Percentiles rank a stretch among this genome's conserved stretches.
Conservation (phyloP, 2,888 invertebrate genomes). For the Mellilla xanthometata region DNA sequence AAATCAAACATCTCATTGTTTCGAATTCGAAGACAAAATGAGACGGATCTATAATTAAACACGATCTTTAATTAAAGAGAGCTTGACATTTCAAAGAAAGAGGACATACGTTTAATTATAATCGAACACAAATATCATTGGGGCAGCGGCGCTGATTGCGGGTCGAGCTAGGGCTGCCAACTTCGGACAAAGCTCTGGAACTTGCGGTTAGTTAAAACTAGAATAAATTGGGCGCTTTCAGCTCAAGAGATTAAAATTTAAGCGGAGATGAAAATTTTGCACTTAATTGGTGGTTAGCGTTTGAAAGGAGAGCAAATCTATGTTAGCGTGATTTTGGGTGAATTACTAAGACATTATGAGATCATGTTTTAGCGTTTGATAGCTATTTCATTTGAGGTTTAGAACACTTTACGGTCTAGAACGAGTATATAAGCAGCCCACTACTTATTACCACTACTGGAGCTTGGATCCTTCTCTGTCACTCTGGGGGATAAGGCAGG, state of each 20-base stretch:
- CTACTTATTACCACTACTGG: too few relatives aligned
- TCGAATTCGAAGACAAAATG: constrained; percentile 31
- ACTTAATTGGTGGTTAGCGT: neutral
- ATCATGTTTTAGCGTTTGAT: too few relatives aligned
- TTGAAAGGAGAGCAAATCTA: too few relatives aligned
- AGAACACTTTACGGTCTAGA: too few relatives aligned
- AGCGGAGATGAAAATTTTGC: neutral
- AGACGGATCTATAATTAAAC: constrained; percentile 51
- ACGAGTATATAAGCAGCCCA: too few relatives aligned
- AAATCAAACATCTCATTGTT: constrained; percentile 20
- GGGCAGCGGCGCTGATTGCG: constrained; percentile 70
- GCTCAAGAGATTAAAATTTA: neutral
- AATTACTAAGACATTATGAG: too few relatives aligned
- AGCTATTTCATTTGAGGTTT: too few relatives aligned
- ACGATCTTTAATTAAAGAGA: constrained; percentile 72
- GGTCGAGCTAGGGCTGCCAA: constrained; percentile 47
- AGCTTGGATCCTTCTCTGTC: too few relatives aligned
- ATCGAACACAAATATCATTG: constrained; percentile 81
- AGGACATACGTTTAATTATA: constrained; percentile 79
- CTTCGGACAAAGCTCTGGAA: constrained; percentile 27
- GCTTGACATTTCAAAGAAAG: constrained; percentile 81
- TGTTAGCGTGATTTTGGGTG: too few relatives aligned
- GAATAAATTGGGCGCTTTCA: neutral
- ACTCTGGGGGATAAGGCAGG: too few relatives aligned
- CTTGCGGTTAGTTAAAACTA: constrained; percentile 17